Evolutionary conservation across 2,797 vertebrate genomes (phyloP), one percentile per base, ranked within the genome.

Genomic region (Chrysocyon brachyurus): DNA sequence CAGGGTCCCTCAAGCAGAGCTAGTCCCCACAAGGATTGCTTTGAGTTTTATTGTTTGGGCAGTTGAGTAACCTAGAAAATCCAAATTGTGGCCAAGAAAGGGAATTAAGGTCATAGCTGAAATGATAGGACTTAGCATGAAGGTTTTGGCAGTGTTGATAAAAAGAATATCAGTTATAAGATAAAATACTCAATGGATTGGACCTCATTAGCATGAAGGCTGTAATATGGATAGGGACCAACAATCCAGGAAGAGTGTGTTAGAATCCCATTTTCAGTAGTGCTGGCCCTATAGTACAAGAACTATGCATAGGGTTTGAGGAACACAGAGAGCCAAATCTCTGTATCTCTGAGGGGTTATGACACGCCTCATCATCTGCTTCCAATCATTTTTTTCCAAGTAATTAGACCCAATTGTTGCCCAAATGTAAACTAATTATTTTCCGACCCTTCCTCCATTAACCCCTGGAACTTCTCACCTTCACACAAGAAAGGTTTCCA

Each of bases 1-100:
- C 78, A 89, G 17, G 26, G 31, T 64, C 70, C 46, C 79, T 93
- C 31, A 86, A 78, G 52, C 59, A 91, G 90, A 94, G 33, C 52
- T 83, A n/a, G 36, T 46, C 92, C 49, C 79, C 73, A 82, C 24
- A 46, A 49, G n/a, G 54, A 91, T 88, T 91, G 28, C 52, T 70
- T 59, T 87, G 83, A n/a, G 24, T 91, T 79, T 57, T 78, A 0
- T 66, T 73, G 66, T 86, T 87, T 16, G 73, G 61, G 49, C 56
- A 54, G 54, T 56, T 40, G 63, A 96, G 22, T 15, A 54, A 14
- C 15, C 72, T 83, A 36, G 40, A 90, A 94, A 89, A 83, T 82
- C 19, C 15, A 87, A 75, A 72, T n/a, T 46, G 33, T 54, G 24
- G 33, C 81, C 59, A 73, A 81, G 36, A 90, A 19, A 33, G 14